Evolutionary conservation across 2,888 invertebrate species (phyloP).

Genomic region (Epinotia demarniana): DNA sequence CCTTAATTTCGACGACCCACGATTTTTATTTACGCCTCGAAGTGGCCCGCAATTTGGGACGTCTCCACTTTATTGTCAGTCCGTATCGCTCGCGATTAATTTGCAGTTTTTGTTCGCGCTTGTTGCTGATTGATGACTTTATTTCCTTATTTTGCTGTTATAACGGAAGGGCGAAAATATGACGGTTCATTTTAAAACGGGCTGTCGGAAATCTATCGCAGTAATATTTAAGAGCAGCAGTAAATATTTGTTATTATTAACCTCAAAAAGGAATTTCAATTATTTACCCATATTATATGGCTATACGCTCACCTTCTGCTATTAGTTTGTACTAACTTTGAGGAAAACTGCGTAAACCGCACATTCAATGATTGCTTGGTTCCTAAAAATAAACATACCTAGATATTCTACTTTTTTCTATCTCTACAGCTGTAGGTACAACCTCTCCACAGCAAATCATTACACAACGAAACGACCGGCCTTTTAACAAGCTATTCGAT

Average conservation of each 20-base stretch:
- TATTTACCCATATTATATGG: neutral
- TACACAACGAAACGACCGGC: slow-evolving; percentile 22
- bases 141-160: slow-evolving; percentile 37
- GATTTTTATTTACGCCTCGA: slow-evolving; percentile 82
- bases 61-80: slow-evolving; percentile 64
- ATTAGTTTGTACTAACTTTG: neutral
- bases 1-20: slow-evolving; percentile 83
- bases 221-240: neutral
- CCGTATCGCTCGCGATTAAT: slow-evolving; percentile 53
- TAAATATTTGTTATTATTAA: neutral
- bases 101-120: slow-evolving; percentile 52
- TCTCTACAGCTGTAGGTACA: neutral
- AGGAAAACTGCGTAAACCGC: neutral
- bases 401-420: neutral
- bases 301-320: neutral
- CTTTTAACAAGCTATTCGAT: slow-evolving; percentile 45
- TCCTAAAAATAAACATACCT: neutral
- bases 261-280: neutral
- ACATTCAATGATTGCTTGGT: neutral
- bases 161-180: slow-evolving; percentile 10
- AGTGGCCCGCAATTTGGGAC: slow-evolving; percentile 75
- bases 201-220: neutral
- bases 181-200: slow-evolving; percentile 28
- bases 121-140: slow-evolving; percentile 47
- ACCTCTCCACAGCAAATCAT: slow-evolving; percentile 27